A percentile compares a stretch with the other conserved stretches of the same genome.
Evolutionary conservation across 2,113 vertebrate genomes (phyloP).

Genomic region (Brachypodius melanocephalos): DNA sequence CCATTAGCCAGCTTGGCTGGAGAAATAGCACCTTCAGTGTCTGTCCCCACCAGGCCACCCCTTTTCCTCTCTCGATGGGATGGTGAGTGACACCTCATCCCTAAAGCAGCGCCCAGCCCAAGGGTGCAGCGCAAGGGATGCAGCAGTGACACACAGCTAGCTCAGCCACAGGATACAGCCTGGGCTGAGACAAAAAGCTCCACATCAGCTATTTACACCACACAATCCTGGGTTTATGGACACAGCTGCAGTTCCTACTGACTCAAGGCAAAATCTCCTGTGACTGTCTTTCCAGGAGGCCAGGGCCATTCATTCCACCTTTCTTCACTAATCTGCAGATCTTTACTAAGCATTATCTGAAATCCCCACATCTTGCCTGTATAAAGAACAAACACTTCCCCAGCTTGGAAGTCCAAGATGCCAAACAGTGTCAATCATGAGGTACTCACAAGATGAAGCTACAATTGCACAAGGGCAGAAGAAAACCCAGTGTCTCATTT

Average conservation of each 20-base stretch:
- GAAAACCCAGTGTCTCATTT: not conserved
- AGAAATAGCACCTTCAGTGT: not conserved
- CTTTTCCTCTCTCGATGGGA: not conserved
- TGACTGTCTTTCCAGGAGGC: not conserved
- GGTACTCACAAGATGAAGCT: not conserved
- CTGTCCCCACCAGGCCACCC: not conserved
- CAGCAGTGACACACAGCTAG: not conserved
- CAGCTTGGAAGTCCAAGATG: not conserved
- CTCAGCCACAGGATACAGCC: not conserved
- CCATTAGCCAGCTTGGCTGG: not conserved
- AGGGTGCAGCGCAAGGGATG: too few species aligned
- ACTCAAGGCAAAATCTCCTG: not conserved
- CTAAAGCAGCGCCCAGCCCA: not conserved
- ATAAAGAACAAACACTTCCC: not conserved
- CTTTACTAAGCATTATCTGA: not conserved
- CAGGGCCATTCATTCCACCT: not conserved
- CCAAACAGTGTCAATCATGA: not conserved
- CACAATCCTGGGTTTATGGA: not conserved
- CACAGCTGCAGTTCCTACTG: not conserved
- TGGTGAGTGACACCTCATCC: not conserved
- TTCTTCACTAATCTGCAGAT: not conserved
- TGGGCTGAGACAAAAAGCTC: not conserved
- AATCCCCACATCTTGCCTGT: not conserved
- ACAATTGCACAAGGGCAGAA: not conserved
- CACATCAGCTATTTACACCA: not conserved